Percentiles rank a stretch among this genome's conserved stretches.
Evolutionary conservation across 1,140 invertebrate species (phyloP).

Genomic region (Stratiolaelaps scimitus): DNA sequence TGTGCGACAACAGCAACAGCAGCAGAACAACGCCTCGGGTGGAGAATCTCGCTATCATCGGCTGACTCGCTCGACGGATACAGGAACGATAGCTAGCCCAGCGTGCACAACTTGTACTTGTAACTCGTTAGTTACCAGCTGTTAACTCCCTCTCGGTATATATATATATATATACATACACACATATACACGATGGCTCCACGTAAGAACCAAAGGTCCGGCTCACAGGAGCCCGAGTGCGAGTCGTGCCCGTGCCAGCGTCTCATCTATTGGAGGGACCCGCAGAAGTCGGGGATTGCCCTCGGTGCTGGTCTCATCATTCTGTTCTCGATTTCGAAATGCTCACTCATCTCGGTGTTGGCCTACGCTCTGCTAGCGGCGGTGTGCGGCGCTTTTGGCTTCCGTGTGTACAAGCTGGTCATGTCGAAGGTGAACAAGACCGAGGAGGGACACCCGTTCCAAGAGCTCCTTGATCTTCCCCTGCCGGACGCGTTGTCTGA

Average conservation of each 20-base stretch:
- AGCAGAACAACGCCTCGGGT: too few relatives aligned
- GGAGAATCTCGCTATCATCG: too few relatives aligned
- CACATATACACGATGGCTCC: not conserved
- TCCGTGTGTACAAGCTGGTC: conserved; percentile 89
- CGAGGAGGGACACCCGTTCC: conserved; percentile 91
- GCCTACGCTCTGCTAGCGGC: conserved; percentile 73
- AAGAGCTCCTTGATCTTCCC: conserved; percentile 51
- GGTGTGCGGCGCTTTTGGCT: conserved; percentile 68
- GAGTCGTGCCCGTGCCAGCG: conserved; percentile 8
- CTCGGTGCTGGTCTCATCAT: conserved; percentile 71
- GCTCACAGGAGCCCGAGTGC: conserved; percentile 22
- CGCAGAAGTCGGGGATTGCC: conserved; percentile 79
- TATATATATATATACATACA: not conserved
- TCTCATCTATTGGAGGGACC: conserved; percentile 78
- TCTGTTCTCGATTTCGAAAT: conserved; percentile 78
- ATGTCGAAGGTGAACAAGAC: conserved; percentile 93
- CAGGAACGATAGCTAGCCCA: too few relatives aligned
- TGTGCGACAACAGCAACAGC: too few relatives aligned
- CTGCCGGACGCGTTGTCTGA: conserved; percentile 16
- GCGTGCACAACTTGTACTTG: too few relatives aligned
- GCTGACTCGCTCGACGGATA: too few relatives aligned
- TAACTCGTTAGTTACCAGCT: too few relatives aligned
- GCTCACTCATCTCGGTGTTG: conserved; percentile 86
- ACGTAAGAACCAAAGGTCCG: not conserved
- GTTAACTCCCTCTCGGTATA: too few relatives aligned